Base-by-base conservation (phyloP, 1,140 invertebrate genomes). In the Reticulitermes speratus region DNA sequence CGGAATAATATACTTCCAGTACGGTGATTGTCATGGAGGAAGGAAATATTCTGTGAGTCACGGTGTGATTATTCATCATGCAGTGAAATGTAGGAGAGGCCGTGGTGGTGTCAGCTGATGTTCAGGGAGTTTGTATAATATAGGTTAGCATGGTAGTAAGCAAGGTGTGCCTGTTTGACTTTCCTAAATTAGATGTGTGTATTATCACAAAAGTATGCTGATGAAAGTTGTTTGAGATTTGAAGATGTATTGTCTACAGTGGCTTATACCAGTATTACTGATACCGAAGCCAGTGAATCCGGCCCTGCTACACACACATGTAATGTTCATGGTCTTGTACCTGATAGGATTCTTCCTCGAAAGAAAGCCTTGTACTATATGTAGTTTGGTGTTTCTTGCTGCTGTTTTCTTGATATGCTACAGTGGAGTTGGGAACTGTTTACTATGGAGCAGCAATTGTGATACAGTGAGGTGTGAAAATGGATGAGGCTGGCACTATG, bases 261-360 rank as follows among this genome's bases (percentile, higher is more conserved):
- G 98, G 97, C 92, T 99, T 88, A 97, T 99, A 88, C 98, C 98
- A 84, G 98, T 99, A 84, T 92, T 99, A 86, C 93, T 99, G 84
- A 98, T 99, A 91, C 98, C 98, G 87, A 99, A 99, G 92, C 98
- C 98, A 75, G 94, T 97, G 75, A 99, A 99, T 92, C 97, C 98
- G 89, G 97, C 97, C 59, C 92, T 99, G 44, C 93, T 99, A 87
- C 97, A 98, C 91, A 99, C 98, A 86, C 98, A 99, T 92, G 96
- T 98, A 59, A 97, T 99, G 96, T 98, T 99, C 90, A 97, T 99
- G 94, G 95, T 97, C 75, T 93, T 99, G 19, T 99, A 98, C 91
- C 91, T 98, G 88, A 96, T 97, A 88, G 96, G 97, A 88, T 97
- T 97, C 91, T 99, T 99, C 91, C 92, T 99, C 88, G 97, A 99